A percentile compares a stretch with the other conserved stretches of the same genome.
phyloP scores from a whole-genome alignment of 2,888 invertebrate genomes.

The Tridacna crocea region DNA sequence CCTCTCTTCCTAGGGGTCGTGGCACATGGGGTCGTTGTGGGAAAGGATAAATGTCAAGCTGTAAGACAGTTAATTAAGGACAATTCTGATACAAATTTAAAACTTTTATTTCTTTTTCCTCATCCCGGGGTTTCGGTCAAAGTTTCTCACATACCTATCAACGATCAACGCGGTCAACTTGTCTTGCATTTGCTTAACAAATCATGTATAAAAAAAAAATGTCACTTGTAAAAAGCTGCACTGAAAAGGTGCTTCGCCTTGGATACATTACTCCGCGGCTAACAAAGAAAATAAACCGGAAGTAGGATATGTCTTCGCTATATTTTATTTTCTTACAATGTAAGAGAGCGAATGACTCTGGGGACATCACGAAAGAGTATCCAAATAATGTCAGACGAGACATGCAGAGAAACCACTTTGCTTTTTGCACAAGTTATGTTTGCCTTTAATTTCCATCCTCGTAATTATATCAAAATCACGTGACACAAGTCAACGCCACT shows the following conservation, averaged over 20 bases:
- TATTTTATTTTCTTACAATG: not conserved
- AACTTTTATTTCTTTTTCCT: slow-evolving; percentile 47
- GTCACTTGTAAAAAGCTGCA: slow-evolving; percentile 12
- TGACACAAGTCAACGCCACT: slow-evolving; percentile 25
- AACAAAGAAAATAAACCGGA: slow-evolving; percentile 1
- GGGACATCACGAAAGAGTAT: slow-evolving; percentile 19
- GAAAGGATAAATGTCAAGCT: not conserved
- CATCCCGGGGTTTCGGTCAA: slow-evolving; percentile 50
- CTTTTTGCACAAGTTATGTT: not conserved
- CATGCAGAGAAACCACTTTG: slow-evolving; percentile 28
- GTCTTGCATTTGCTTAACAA: slow-evolving; percentile 21
- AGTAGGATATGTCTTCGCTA: slow-evolving; percentile 4
- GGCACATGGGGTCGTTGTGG: not conserved
- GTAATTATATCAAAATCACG: slow-evolving; percentile 4
- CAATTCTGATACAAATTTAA: slow-evolving; percentile 46
- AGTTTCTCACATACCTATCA: slow-evolving; percentile 46
- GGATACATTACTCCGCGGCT: slow-evolving; percentile 23
- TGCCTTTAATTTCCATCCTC: slow-evolving; percentile 13
- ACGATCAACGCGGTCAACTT: slow-evolving; percentile 45
- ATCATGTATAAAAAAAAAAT: slow-evolving; percentile 9
- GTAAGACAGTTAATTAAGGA: slow-evolving; percentile 8
- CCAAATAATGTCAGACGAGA: slow-evolving; percentile 12
- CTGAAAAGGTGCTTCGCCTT: slow-evolving; percentile 3
- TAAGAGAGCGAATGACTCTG: slow-evolving; percentile 7
- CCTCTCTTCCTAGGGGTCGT: not conserved